A percentile compares a stretch with the other conserved stretches of the same genome.
These are phyloP conservation scores for Dipodomys ordii DNA, from an alignment of 2,113 vertebrate genomes.

Conservation along the genomic window DNA sequence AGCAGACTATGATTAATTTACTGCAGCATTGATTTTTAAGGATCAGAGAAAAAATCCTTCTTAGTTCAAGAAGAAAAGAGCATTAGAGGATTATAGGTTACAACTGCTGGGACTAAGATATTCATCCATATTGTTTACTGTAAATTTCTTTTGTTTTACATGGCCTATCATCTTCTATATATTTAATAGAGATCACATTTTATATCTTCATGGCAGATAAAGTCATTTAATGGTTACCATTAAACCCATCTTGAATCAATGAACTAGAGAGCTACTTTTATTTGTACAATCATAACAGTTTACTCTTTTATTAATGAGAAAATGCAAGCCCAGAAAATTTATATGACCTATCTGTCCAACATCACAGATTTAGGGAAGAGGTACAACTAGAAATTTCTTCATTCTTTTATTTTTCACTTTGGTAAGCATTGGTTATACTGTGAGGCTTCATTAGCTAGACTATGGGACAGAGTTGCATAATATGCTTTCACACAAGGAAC, in stretches of 20 bases:
- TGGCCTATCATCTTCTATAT: conserved; percentile 40
- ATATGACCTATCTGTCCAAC: conserved; percentile 32
- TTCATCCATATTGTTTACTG: conserved; percentile 63
- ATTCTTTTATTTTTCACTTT: not conserved
- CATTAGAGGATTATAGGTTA: conserved; percentile 47
- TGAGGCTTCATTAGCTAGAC: not conserved
- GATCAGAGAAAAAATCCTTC: conserved; percentile 70
- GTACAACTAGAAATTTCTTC: not conserved
- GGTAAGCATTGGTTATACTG: not conserved
- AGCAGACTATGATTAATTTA: conserved; percentile 82
- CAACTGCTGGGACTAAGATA: conserved; percentile 52
- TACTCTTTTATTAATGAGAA: conserved; percentile 69
- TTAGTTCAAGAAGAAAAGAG: conserved; percentile 45
- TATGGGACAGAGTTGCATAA: not conserved
- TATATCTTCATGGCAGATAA: conserved; percentile 50
- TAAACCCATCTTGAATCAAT: conserved; percentile 66
- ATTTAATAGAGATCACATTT: conserved; percentile 56
- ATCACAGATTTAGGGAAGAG: conserved; percentile 29
- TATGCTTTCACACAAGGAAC: not conserved
- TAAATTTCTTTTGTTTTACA: conserved; percentile 57
- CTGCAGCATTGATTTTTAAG: conserved; percentile 81
- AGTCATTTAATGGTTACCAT: conserved; percentile 66
- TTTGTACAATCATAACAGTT: conserved; percentile 62
- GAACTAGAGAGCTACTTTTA: conserved; percentile 63
- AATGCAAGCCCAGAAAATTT: conserved; percentile 36